Conservation (phyloP, 92 coral and sea anemone species). For the Ricordea florida region DNA sequence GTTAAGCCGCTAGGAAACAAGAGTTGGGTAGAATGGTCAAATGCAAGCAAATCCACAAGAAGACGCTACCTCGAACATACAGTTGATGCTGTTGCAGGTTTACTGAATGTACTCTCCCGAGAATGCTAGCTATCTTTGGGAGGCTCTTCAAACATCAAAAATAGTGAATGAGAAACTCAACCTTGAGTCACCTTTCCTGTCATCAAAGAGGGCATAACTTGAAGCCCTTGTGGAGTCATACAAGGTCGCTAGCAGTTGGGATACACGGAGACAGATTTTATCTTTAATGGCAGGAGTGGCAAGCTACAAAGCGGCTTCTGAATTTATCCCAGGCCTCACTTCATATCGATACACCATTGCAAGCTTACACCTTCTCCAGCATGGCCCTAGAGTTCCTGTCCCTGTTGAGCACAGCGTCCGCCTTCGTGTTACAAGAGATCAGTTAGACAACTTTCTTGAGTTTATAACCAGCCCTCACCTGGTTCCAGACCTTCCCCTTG, state of each 20-base stretch:
- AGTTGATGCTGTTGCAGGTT: slow-evolving; percentile 2
- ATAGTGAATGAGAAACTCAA: slow-evolving; percentile 1
- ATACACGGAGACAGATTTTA: slow-evolving; percentile 29
- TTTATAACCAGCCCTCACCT: slow-evolving; percentile 66
- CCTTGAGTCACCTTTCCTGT: slow-evolving; percentile 3
- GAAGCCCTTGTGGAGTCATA: slow-evolving; percentile 24
- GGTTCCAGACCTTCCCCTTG: slow-evolving; percentile 70
- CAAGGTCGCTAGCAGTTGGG: slow-evolving; percentile 28
- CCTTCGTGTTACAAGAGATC: slow-evolving; percentile 52
- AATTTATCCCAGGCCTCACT: slow-evolving; percentile 53
- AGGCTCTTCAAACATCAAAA: slow-evolving; percentile 19
- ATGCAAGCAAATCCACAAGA: slow-evolving; percentile 32
- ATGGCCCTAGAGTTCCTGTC: slow-evolving; percentile 60
- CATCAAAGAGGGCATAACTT: slow-evolving; percentile 23
- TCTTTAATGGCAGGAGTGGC: slow-evolving; percentile 37
- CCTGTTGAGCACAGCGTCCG: slow-evolving; percentile 33
- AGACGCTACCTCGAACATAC: slow-evolving; percentile 1
- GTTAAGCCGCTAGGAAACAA: slow-evolving; percentile 10
- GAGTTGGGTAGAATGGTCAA: slow-evolving; percentile 36
- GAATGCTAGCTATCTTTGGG: slow-evolving; percentile 23
- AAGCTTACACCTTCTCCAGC: slow-evolving; percentile 49
- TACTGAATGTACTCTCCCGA: slow-evolving; percentile 9
- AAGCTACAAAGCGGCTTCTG: neutral
- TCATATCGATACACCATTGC: slow-evolving; percentile 47
- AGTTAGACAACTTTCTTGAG: slow-evolving; percentile 60